Base-by-base conservation (phyloP, 2,797 vertebrate species). In the Arctocebus calabarensis region DNA sequence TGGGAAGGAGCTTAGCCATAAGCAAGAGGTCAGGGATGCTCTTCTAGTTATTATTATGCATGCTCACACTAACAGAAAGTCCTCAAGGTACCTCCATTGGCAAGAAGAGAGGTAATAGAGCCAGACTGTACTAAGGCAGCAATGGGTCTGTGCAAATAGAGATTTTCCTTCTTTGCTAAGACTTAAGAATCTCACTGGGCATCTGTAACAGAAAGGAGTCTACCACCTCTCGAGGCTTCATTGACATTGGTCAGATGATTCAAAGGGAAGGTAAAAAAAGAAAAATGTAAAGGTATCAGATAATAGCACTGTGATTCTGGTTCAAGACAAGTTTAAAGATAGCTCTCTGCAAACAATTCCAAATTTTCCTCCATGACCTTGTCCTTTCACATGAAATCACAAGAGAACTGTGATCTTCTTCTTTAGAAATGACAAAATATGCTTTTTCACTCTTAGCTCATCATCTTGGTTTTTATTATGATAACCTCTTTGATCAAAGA, bases 121-220 rank as follows among this genome's bases (percentile, higher is more conserved):
- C 61, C 62, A 85, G 70, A 22, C 48, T 94, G 70, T 68, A 66
- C 32, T 17, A 70, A 37, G 62, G 34, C 78, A 37, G 87, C 55
- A 68, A 4, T 9, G 40, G 66, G 17, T 37, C 68, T 11, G 34
- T 7, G 74, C 48, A 92, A 94, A 55, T 43, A 88, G 17, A 23
- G 73, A 16, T 84, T 91, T 96, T 75, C 62, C 57, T 23, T 88
- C 82, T 85, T 84, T 91, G 88, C 68, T 73, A 96, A 95, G 83
- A 73, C 55, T 52, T 82, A 40, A 75, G 62, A 94, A 75, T 94
- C 74, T 83, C 82, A 29, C 11, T 32, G 9, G 73, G 57, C 88
- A 68, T 74, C 62, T 92, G 59, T 66, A 79, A 82, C 68, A 37
- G 52, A 90, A 17, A 87, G 48, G 25, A 55, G 11, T 68, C 48